Percentiles rank a stretch among this genome's conserved stretches.
phyloP scores from a whole-genome alignment of 1,140 invertebrate species.

The Triops longicaudatus region DNA sequence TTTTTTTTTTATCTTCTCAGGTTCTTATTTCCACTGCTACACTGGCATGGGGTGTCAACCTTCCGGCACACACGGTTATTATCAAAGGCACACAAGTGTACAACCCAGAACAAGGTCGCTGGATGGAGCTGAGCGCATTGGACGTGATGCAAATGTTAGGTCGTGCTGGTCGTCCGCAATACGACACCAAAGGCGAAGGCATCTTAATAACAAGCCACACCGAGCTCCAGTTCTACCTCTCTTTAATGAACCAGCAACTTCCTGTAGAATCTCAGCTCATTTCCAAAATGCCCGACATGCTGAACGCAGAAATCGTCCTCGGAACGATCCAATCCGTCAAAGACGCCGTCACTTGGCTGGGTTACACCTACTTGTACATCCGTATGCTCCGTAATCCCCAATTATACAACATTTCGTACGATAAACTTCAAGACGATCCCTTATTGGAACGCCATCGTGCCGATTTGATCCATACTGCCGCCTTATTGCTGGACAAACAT shows the following conservation, averaged over 20 bases:
- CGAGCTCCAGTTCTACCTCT: constrained; percentile 96
- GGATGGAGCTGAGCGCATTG: constrained; percentile 92
- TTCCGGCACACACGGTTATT: constrained; percentile 98
- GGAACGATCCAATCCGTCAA: constrained; percentile 91
- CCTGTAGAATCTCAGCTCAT: constrained; percentile 80
- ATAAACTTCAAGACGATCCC: constrained; percentile 70
- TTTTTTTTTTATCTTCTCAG: constrained; percentile 36
- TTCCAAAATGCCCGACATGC: constrained; percentile 82
- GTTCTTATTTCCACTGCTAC: constrained; percentile 97
- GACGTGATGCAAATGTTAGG: constrained; percentile 98
- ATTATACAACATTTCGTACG: constrained; percentile 79
- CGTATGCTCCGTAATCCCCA: constrained; percentile 74
- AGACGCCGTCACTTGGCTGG: constrained; percentile 91
- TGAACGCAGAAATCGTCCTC: constrained; percentile 96
- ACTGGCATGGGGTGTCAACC: constrained; percentile 98
- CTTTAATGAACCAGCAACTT: constrained; percentile 92
- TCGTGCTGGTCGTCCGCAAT: constrained; percentile 93
- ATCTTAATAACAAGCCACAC: constrained; percentile 98
- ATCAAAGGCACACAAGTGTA: constrained; percentile 99
- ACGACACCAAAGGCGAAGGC: constrained; percentile 97
- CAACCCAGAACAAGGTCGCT: constrained; percentile 95
- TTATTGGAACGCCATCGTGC: constrained; percentile 79
- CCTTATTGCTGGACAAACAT: constrained; percentile 78
- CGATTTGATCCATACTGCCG: constrained; percentile 94
- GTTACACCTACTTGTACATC: constrained; percentile 96